phyloP scores from a whole-genome alignment of 2,113 vertebrate species.

The Pica pica region DNA sequence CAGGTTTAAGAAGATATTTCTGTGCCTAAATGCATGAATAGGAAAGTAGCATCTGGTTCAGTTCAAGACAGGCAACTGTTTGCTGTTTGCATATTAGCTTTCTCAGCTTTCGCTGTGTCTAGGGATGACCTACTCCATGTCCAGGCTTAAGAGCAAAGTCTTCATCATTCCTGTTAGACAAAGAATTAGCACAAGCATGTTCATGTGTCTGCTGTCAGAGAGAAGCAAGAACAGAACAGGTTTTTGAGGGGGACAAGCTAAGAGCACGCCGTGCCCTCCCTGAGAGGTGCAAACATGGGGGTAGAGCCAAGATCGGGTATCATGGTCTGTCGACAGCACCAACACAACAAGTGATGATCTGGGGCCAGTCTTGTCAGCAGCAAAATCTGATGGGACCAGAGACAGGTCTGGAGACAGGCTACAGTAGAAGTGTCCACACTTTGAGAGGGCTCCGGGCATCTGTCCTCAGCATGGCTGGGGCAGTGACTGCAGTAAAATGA shows the following conservation, averaged over 20 bases:
- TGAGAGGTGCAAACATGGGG: accelerated
- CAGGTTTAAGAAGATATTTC: background rate
- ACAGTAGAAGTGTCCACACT: background rate
- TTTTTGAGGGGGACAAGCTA: accelerated
- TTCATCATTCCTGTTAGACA: background rate
- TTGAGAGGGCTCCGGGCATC: background rate
- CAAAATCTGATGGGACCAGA: background rate
- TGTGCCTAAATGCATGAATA: background rate
- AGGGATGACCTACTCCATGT: background rate
- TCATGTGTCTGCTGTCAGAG: background rate
- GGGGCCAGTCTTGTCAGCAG: background rate
- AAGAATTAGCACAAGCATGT: background rate
- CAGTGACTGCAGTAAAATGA: background rate
- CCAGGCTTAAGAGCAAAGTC: background rate
- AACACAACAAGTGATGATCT: background rate
- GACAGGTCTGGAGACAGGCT: background rate
- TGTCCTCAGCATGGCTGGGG: accelerated
- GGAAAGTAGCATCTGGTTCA: background rate
- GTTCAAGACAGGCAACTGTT: background rate
- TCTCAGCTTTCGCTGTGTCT: background rate
- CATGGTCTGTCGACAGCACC: accelerated
- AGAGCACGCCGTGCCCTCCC: background rate
- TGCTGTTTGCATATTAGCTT: background rate
- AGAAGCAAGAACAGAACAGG: background rate
- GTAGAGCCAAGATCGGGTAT: background rate